Evolutionary conservation across 2,797 vertebrate genomes (phyloP).

Genomic region (Lutjanus argentimaculatus): DNA sequence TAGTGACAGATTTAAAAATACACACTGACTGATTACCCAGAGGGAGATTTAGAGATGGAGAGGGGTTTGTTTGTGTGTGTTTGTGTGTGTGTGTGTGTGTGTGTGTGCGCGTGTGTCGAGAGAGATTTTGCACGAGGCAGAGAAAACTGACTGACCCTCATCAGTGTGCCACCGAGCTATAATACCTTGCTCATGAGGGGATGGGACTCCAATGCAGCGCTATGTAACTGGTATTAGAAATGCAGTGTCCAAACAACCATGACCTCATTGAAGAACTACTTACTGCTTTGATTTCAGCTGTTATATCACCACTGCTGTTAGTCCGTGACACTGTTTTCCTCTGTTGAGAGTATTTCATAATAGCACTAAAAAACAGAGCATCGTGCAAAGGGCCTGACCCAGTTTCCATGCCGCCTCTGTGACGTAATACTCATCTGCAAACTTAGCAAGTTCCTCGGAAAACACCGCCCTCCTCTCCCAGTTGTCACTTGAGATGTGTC

Average conservation of each 20-base stretch:
- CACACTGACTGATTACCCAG: conserved; percentile 72
- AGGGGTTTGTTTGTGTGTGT: conserved; percentile 26
- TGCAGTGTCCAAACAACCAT: conserved; percentile 45
- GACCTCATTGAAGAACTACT: conserved; percentile 62
- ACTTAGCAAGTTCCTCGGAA: conserved; percentile 56
- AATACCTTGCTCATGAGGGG: conserved; percentile 58
- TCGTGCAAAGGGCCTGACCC: conserved; percentile 65
- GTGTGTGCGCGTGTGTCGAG: conserved; percentile 2
- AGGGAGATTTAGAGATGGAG: conserved; percentile 69
- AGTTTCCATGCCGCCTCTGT: conserved; percentile 60
- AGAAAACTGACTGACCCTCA: conserved; percentile 59
- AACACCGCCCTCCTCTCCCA: conserved; percentile 34
- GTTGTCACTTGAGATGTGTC: conserved; percentile 44
- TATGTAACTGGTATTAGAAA: conserved; percentile 58
- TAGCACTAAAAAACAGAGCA: conserved; percentile 39
- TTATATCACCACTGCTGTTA: conserved; percentile 67
- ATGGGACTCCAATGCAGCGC: conserved; percentile 31
- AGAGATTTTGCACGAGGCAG: conserved; percentile 43
- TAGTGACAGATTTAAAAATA: conserved; percentile 78
- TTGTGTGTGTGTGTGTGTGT: conserved; percentile 31
- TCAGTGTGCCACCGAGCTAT: conserved; percentile 51
- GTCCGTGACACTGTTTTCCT: conserved; percentile 47
- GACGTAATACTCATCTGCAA: conserved; percentile 64
- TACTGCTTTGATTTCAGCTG: conserved; percentile 50
- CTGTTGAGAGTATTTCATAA: conserved; percentile 66